Base-by-base conservation (phyloP, 2,888 invertebrate species). In the Erebia palarica region DNA sequence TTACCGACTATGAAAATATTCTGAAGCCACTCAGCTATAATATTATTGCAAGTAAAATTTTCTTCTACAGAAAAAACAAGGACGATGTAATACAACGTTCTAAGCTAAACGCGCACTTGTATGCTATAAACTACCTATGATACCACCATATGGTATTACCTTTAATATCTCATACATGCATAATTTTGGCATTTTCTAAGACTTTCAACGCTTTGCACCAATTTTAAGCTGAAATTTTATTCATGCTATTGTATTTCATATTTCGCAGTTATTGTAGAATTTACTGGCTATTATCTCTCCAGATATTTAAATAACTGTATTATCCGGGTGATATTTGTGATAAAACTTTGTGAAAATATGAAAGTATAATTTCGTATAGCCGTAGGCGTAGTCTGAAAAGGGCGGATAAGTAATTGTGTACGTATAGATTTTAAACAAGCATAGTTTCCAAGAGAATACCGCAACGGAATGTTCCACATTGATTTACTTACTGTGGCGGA, bases 111-210 rank as follows among this genome's bases (percentile, higher is more conserved):
- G 49, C 49, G 14, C 14, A 63, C 63, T 49, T 27, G 21, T 21
- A 36, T 36, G 36, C 5, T 36, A 36, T 36, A 36, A 36, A 36
- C 14, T 11, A 58, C 65, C 11, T 51, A 14, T n/a, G 4, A 27
- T 58, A 27, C 21, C 27, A 58, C 3, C 13, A 18, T 18, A 67
- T 67, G 55, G 27, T 70, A 57, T 49, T 36, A 36, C 36, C 36
- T 53, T 55, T 64, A 64, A 55, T 16, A 65, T 70, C 73, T 73
- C 73, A 73, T 73, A 60, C 70, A 70, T 73, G 68, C 70, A 73
- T 73, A 73, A 73, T 73, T 70, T 68, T 36, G 42, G 59, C 70
- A 61, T 70, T 73, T 57, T 55, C 65, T 47, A 61, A 55, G 27
- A 55, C 65, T 36, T 65, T 42, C 42, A 16, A 65, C 16, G 16